Evolutionary conservation across 2,888 invertebrate genomes (phyloP), one percentile per base, ranked within the genome.

Genomic region (Eupithecia abbreviata): DNA sequence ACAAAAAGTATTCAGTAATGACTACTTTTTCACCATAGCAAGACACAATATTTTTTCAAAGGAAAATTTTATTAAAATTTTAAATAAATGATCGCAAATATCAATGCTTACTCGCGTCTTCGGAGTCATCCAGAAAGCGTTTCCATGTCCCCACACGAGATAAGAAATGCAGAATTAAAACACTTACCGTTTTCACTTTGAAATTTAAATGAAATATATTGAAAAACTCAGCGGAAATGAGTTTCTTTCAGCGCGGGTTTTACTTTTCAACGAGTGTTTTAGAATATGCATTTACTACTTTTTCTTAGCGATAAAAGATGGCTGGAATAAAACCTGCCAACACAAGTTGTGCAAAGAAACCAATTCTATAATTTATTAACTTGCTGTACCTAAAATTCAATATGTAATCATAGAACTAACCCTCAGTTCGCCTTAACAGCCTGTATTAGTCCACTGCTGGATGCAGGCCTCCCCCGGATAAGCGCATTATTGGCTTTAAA

Each of bases 141-240:
- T 94, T 88, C 84, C 91, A 87, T 92, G 93, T 93, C 90, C 84
- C 74, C 83, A 85, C 88, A 89, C 90, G 90, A 89, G 90, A 88
- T 87, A 87, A 85, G 88, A 87, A 89, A 88, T 89, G 90, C 91
- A 88, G 89, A 92, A 93, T 93, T 94, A 93, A 93, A 92, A 90
- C 88, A 82, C 88, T 89, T 86, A 85, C 85, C 90, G 88, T 89
- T 92, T 90, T 90, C 89, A 85, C 87, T 89, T 84, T 86, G 89
- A 88, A 90, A 93, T 93, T 93, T 92, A 93, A 94, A 93, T 93
- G 92, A 93, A 93, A 93, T 93, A 93, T 93, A 94, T 94, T 93
- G 93, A 93, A 90, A 93, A 92, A 92, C 91, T 87, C 89, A 83
- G 83, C 87, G 94, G 93, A 94, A 94, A 94, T 94, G 94, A 93